Evolutionary conservation across 2,797 vertebrate species (phyloP).

Genomic region (Tokudaia muenninki): DNA sequence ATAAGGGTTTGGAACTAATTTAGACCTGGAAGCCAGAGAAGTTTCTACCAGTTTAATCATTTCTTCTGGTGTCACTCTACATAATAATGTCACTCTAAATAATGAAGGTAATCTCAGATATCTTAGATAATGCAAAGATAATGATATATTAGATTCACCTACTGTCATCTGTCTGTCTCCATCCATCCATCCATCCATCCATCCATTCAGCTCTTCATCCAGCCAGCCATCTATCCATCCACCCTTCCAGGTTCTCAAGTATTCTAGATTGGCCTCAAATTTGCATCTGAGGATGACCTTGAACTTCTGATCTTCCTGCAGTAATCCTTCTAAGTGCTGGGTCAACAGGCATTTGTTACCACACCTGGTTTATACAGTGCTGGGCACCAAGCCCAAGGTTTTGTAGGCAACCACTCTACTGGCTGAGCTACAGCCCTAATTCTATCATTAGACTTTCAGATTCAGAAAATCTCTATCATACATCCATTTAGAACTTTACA

Average conservation of each 20-base stretch:
- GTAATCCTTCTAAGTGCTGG: background rate
- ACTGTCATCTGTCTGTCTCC: background rate
- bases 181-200: background rate
- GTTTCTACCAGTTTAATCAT: background rate
- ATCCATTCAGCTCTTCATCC: background rate
- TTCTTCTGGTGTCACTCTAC: background rate
- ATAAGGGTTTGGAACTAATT: slow-evolving; percentile 11
- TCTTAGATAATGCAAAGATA: slow-evolving; percentile 26
- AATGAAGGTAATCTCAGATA: slow-evolving; percentile 29
- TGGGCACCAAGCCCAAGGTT: background rate
- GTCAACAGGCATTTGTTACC: background rate
- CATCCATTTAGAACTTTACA: slow-evolving; percentile 58
- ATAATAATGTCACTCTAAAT: background rate
- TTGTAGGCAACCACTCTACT: background rate
- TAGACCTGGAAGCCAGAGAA: background rate
- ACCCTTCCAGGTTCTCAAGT: background rate
- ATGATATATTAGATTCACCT: background rate
- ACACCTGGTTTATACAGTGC: background rate
- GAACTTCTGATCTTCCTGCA: background rate
- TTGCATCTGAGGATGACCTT: background rate
- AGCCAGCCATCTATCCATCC: no score
- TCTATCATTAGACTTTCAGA: background rate
- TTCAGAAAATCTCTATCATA: background rate
- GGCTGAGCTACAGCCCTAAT: background rate
- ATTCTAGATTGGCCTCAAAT: background rate